Evolutionary conservation across 2,113 vertebrate species (phyloP), one percentile per base, ranked within the genome.

Genomic region (Notechis scutatus): DNA sequence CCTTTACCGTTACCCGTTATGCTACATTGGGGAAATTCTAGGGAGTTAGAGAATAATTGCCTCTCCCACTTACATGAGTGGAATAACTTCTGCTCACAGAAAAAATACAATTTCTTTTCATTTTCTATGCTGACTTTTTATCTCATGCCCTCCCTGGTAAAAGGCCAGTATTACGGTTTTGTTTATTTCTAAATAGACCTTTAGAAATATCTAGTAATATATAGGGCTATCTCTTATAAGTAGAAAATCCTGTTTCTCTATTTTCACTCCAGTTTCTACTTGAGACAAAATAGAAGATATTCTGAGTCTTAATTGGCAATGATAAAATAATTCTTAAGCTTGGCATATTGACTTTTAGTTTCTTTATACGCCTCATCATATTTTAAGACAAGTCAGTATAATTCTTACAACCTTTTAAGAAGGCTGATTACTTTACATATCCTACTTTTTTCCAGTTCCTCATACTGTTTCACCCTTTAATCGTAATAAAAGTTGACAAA

Each of bases 401-500:
- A 89, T 89, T 39, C 74, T 92, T 56, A 57, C 52, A 21, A 54
- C 90, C 88, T 94, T 95, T 96, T 97, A 21, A 23, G 34, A 34
- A 81, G 74, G 42, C 34, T 95, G 81, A 93, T 87, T 88, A 92
- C 15, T 11, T 3, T 94, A 0, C 29, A 52, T 88, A 47, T 69
- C 56, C 57, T 34, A 91, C 93, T 69, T 0, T n/a, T 91, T 91
- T 59, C 87, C 92, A 90, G 26, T 88, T 96, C 92, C 90, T 47
- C 23, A 92, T 92, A 87, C 92, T 94, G 93, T 93, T 95, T 93
- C 94, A 91, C 89, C 94, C 95, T 94, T 86, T 87, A 92, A n/a
- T 95, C 39, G 0, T 96, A 95, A 96, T 42, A 96, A 94, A 91
- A 81, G 59, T 92, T 95, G 95, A 94, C 85, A 42, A 85, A 85